Evolutionary conservation across 2,113 vertebrate genomes (phyloP).

Genomic region (Hippocampus guttulatus): DNA sequence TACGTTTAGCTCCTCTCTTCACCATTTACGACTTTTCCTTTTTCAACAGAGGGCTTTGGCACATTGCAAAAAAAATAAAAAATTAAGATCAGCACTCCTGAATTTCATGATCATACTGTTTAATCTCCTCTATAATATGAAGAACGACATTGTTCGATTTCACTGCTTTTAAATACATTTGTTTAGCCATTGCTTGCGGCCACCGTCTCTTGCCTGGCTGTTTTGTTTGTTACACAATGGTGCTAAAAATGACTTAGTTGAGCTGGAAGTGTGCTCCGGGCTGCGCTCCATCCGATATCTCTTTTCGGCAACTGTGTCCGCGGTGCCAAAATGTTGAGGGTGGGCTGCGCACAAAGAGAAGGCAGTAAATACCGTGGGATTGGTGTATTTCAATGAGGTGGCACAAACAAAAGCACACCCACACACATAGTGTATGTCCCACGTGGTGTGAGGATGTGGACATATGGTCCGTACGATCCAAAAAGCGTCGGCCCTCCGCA

Average conservation of each 20-base stretch:
- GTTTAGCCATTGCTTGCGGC: not conserved
- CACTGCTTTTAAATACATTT: not conserved
- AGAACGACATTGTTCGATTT: not conserved
- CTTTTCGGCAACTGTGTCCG: constrained; percentile 12
- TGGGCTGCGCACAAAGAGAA: constrained; percentile 32
- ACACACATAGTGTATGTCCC: constrained; percentile 14
- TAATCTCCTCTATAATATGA: not conserved
- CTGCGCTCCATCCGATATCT: constrained; percentile 31
- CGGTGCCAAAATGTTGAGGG: constrained; percentile 31
- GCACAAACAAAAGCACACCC: constrained; percentile 35
- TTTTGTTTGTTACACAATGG: constrained; percentile 14
- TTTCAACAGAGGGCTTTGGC: too few species aligned
- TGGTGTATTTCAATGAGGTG: constrained; percentile 31
- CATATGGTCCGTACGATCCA: constrained; percentile 14
- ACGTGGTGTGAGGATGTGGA: constrained; percentile 28
- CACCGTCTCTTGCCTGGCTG: not conserved
- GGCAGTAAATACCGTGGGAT: constrained; percentile 34
- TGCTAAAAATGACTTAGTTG: constrained; percentile 26
- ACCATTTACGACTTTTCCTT: too few species aligned
- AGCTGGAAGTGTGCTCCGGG: constrained; percentile 7
- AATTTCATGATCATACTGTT: not conserved
- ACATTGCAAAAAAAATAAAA: too few species aligned
- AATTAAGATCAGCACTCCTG: too few species aligned
- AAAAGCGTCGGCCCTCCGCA: not conserved
- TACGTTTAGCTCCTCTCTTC: too few species aligned